A percentile compares a stretch with the other conserved stretches of the same genome.
phyloP scores from a whole-genome alignment of 2,113 vertebrate species.

The Anarhynchus alexandrinus region DNA sequence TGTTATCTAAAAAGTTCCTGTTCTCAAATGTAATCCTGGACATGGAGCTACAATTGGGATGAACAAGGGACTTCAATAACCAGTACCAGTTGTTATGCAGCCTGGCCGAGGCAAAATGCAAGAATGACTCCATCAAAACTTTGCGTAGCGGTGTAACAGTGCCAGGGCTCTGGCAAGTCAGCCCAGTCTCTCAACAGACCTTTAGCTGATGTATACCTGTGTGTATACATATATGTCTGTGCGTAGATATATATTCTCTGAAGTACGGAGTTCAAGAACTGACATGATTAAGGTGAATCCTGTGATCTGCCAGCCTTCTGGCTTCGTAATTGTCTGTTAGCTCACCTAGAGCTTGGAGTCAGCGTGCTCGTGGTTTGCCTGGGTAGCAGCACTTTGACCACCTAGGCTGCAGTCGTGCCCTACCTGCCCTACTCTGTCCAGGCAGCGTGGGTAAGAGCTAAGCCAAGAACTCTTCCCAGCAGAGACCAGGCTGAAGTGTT shows the following conservation, averaged over 20 bases:
- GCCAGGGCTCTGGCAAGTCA: not conserved
- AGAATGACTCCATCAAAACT: accelerated
- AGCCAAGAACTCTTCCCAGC: not conserved
- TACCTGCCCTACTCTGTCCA: not conserved
- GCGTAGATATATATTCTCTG: not conserved
- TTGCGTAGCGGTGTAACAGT: not conserved
- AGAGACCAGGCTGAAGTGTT: not conserved
- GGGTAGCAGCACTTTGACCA: not conserved
- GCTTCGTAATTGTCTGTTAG: not conserved
- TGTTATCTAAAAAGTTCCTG: not conserved
- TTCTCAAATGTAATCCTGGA: not conserved
- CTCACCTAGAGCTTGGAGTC: not conserved
- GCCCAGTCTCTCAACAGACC: not conserved
- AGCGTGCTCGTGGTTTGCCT: not conserved
- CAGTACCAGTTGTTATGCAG: not conserved
- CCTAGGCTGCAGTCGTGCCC: not conserved
- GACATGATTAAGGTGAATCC: not conserved
- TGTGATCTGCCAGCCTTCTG: not conserved
- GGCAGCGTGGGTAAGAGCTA: not conserved
- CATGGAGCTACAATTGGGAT: not conserved
- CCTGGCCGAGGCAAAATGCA: not conserved
- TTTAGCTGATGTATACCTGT: not conserved
- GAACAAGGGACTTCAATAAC: not conserved
- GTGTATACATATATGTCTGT: too few species aligned
- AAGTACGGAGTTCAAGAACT: not conserved